Percentiles rank a stretch among this genome's conserved stretches.
These are phyloP conservation scores for Peucedramus taeniatus DNA, from an alignment of 2,113 vertebrate species.

Conservation along the genomic window DNA sequence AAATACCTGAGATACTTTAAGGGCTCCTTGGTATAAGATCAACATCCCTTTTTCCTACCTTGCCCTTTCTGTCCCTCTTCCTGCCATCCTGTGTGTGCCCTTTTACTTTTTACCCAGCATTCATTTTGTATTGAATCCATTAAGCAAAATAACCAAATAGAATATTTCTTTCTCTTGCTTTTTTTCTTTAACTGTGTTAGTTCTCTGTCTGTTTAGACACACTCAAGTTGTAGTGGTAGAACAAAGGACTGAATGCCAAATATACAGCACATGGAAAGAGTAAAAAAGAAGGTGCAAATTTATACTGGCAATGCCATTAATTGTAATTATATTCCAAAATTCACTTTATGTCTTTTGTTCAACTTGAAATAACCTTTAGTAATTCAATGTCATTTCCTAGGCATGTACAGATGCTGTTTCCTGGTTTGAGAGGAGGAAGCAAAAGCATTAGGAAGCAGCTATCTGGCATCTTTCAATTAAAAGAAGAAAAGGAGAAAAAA, in stretches of 20 bases:
- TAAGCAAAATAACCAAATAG: neutral
- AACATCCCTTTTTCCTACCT: neutral
- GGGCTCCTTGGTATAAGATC: neutral
- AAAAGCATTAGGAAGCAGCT: neutral
- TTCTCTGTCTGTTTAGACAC: neutral
- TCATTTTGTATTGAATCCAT: neutral
- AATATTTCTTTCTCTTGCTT: neutral
- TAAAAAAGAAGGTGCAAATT: neutral
- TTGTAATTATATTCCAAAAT: neutral
- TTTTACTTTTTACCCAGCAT: neutral
- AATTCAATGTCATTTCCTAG: neutral
- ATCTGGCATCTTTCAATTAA: neutral
- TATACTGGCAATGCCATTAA: neutral
- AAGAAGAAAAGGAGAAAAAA: neutral
- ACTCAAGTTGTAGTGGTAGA: neutral
- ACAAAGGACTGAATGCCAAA: neutral
- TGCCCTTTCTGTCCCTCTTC: neutral
- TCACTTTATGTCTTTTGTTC: neutral
- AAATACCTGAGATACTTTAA: neutral
- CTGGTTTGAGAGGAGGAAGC: neutral
- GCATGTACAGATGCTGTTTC: neutral
- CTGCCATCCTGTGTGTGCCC: neutral
- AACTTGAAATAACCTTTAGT: neutral
- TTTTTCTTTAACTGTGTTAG: neutral
- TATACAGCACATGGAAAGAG: neutral